Evolutionary conservation across 2,113 vertebrate genomes (phyloP).

Genomic region (Psilopsiagon aurifrons): DNA sequence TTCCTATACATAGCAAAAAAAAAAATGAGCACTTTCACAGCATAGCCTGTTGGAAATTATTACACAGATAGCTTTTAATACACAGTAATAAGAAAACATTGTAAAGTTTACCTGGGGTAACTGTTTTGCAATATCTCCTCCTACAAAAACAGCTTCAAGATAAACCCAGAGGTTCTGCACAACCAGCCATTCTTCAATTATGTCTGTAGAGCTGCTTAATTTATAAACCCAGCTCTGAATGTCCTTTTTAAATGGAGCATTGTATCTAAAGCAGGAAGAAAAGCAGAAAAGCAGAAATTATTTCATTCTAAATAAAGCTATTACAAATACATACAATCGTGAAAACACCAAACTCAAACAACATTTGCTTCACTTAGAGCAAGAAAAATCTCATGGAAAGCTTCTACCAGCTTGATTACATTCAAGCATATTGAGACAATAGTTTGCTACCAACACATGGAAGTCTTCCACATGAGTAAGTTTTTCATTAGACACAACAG

Average conservation of each 20-base stretch:
- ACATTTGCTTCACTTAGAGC: neutral
- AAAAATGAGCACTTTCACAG: neutral
- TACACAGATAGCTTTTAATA: neutral
- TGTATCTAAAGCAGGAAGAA: conserved; percentile 64
- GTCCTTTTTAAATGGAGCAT: conserved; percentile 76
- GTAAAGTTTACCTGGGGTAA: conserved; percentile 76
- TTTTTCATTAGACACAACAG: neutral
- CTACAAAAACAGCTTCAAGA: conserved; percentile 83
- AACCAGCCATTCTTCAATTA: conserved; percentile 82
- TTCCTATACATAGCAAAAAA: conserved; percentile 68
- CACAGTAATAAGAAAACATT: neutral
- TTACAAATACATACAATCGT: neutral
- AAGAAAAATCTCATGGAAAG: neutral
- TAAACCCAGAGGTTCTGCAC: conserved; percentile 85
- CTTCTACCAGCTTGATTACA: neutral
- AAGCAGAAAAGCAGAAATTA: neutral
- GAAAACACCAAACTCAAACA: neutral
- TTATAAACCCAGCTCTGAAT: conserved; percentile 82
- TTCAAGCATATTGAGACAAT: neutral
- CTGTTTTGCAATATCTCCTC: conserved; percentile 81
- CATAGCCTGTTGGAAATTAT: neutral
- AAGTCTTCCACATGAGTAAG: neutral
- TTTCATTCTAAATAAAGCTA: neutral
- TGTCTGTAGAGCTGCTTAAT: conserved; percentile 74
- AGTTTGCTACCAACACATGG: neutral